Evolutionary conservation across 2,888 invertebrate species (phyloP).

Genomic region (Phorcus lineatus): DNA sequence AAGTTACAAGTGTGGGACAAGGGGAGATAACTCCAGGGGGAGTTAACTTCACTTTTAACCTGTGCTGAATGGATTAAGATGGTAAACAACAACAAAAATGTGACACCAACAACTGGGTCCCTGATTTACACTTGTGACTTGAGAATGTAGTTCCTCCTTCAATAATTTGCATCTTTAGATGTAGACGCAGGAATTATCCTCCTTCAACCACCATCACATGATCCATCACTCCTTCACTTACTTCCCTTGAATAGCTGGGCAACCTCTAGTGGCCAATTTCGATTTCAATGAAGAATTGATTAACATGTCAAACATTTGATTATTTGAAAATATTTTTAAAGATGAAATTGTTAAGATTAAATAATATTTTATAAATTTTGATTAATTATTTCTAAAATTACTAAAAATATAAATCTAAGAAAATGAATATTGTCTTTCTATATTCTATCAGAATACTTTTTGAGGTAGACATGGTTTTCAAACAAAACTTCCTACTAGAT

Average conservation of each 20-base stretch:
- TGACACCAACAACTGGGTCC: slow-evolving; percentile 8
- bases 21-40: background rate
- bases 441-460: too few relatives aligned
- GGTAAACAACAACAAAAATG: slow-evolving; percentile 1
- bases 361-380: too few relatives aligned
- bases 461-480: too few relatives aligned
- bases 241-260: background rate
- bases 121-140: slow-evolving; percentile 15
- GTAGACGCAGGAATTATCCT: background rate
- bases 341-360: too few relatives aligned
- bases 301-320: too few relatives aligned
- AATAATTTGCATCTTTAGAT: slow-evolving; percentile 2
- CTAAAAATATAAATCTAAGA: too few relatives aligned
- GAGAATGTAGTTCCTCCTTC: slow-evolving; percentile 15
- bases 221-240: background rate
- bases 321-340: too few relatives aligned
- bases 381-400: too few relatives aligned
- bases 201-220: background rate
- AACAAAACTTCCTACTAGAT: too few relatives aligned
- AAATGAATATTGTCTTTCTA: too few relatives aligned
- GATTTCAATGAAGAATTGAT: background rate
- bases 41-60: slow-evolving; percentile 1
- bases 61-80: background rate
- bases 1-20: too few relatives aligned
- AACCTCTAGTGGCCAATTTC: background rate